A percentile compares a stretch with the other conserved stretches of the same genome.
Evolutionary conservation across 1,140 invertebrate species (phyloP).

Genomic region (Ptiloglossa arizonensis): DNA sequence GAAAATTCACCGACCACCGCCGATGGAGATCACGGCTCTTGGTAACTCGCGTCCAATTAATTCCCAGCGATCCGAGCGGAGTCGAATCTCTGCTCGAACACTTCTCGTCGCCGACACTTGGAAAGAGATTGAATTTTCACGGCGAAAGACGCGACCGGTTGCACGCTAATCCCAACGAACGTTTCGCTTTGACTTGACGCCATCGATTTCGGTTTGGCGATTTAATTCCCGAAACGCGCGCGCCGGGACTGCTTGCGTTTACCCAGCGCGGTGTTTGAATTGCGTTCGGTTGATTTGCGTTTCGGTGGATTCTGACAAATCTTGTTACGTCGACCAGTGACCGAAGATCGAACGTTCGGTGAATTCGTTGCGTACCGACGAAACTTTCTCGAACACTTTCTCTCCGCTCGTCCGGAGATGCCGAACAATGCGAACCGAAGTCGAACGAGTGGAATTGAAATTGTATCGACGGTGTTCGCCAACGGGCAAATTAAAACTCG

Average conservation of each 20-base stretch:
- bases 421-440: too few relatives aligned
- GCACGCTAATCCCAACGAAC: neutral
- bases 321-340: neutral
- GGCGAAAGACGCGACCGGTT: neutral
- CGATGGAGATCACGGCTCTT: neutral
- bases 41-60: neutral
- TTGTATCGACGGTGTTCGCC: neutral
- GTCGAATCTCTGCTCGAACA: neutral
- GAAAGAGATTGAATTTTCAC: neutral
- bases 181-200: neutral
- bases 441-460: neutral
- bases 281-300: slow-evolving; percentile 6
- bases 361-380: neutral
- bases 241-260: neutral
- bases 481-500: slow-evolving; percentile 4
- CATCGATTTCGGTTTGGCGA: neutral
- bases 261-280: neutral
- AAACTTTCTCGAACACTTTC: neutral
- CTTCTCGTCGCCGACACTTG: neutral
- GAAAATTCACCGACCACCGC: neutral
- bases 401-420: too few relatives aligned
- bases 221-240: neutral
- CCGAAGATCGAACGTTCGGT: neutral
- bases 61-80: too few relatives aligned
- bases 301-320: slow-evolving; percentile 17